Evolutionary conservation across 1,140 invertebrate genomes (phyloP).

Genomic region (Cepaea nemoralis): DNA sequence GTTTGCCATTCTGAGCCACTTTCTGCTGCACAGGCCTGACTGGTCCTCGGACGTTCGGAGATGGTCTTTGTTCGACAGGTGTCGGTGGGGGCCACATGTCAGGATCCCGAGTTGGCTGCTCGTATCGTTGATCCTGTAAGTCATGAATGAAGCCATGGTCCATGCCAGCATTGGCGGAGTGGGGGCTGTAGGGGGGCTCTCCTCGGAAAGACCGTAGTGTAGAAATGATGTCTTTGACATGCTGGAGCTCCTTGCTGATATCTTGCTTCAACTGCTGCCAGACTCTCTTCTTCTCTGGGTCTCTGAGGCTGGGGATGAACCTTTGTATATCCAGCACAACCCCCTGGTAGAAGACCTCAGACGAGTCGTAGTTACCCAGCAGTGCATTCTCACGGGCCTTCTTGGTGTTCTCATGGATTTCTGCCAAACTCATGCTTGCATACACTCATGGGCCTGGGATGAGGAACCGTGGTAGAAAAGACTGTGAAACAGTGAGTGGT

Average conservation of each 20-base stretch:
- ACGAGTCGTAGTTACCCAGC: conserved; percentile 94
- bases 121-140: conserved; percentile 70
- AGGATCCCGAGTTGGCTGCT: conserved; percentile 78
- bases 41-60: conserved; percentile 34
- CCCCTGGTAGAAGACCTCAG: conserved; percentile 94
- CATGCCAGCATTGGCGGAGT: conserved; percentile 43
- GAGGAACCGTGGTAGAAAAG: too few relatives aligned
- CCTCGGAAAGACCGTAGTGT: conserved; percentile 79
- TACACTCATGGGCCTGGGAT: too few relatives aligned
- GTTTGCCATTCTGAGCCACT: conserved; percentile 3
- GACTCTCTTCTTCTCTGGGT: conserved; percentile 84
- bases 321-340: conserved; percentile 90
- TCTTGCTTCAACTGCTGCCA: conserved; percentile 94
- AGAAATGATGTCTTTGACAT: conserved; percentile 85
- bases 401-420: conserved; percentile 75
- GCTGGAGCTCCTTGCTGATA: conserved; percentile 90
- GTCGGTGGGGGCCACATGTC: conserved; percentile 90
- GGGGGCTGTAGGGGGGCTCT: conserved; percentile 68
- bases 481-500: too few relatives aligned
- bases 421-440: conserved; percentile 47
- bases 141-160: conserved; percentile 41
- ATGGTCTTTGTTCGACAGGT: conserved; percentile 80
- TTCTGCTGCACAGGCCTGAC: background rate
- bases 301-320: conserved; percentile 84
- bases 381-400: conserved; percentile 93